Evolutionary conservation across 2,888 invertebrate genomes (phyloP), one percentile per base, ranked within the genome.

Genomic region (Ichneumon xanthorius): DNA sequence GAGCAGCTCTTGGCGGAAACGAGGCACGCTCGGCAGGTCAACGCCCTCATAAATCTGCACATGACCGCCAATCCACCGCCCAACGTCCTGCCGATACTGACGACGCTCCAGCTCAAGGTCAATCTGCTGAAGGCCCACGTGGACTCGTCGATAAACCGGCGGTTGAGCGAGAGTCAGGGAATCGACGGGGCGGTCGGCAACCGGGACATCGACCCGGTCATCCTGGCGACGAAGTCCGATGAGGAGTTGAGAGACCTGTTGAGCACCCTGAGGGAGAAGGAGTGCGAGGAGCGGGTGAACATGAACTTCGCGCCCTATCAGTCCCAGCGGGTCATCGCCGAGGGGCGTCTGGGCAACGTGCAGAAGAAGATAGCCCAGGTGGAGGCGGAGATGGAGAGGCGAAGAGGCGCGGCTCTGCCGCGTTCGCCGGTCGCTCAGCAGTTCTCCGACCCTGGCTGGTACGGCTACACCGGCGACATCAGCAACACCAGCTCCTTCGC

Each of bases 1-100:
- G 92, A 93, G 16, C 92, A 93, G 22, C 75, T 94, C 68, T n/a
- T 93, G 11, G 61, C 82, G 0, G 94, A 94, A 68, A 90, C 92
- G 0, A 88, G 90, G 63, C 88, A 84, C 70, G 89, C 90, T 14
- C 93, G 91, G 22, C 92, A 93, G 75, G 88, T 93, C 19, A 92
- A 91, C 80, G 90, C 91, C 0, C 80, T 94, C 33, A 92, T 94
- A 40, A 91, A 92, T 72, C 87, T 93, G 19, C 93, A 93, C 67
- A 90, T 93, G 90, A 92, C 92, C 4, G 88, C 89, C 0, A 81
- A 91, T 45, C 90, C 90, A 0, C 91, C 92, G 3, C 65, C 88
- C 0, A 92, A 89, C 26, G 80, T 93, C 1, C 86, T 94, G 1
- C 92, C 94, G 4, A 75, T 92, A 3, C 85, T 94, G 14, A 94